Evolutionary conservation across 2,113 vertebrate species (phyloP), one percentile per base, ranked within the genome.

Genomic region (Clarias batrachus): DNA sequence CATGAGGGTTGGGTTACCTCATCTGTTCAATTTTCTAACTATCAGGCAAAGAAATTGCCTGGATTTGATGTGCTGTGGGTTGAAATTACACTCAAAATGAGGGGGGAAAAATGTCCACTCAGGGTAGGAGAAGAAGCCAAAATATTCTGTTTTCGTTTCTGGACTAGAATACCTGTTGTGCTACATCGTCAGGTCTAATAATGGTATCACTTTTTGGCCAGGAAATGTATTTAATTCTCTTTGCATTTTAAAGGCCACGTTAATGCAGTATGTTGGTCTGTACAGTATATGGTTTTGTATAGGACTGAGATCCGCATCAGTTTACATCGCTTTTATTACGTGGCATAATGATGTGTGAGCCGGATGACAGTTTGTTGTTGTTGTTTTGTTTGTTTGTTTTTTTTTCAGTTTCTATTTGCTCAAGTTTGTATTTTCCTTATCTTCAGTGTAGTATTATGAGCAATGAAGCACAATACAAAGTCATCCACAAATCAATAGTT

Each of bases 21-120:
- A 93, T 95, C 94, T 95, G 94, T 94, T 94, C 95, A 95, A 95
- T 96, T 94, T 94, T 93, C 93, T 91, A 89, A 93, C 93, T 92
- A 95, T 95, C 94, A 94, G 89, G 87, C 84, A 81, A 87, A 93
- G 89, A 94, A 92, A 96, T 95, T 94, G 93, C 91, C 87, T 92
- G 90, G 90, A 93, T 93, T 94, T 91, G 71, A 93, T 94, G 93
- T 90, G 92, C 92, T 91, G 93, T 91, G 63, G 63, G 89, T 91
- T 86, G 90, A 93, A 94, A 95, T 94, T 93, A 94, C 93, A 90
- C 92, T 92, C 91, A 88, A 91, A 87, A 84, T 81, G 59, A 82
- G 48, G 17, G 91, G 92, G 92, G 88, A 89, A 91, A 94, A 93
- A 94, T 92, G 85, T 93, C 92, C 90, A 91, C 90, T 90, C 85